Evolutionary conservation across 2,797 vertebrate genomes (phyloP).

Genomic region (Bucorvus abyssinicus): DNA sequence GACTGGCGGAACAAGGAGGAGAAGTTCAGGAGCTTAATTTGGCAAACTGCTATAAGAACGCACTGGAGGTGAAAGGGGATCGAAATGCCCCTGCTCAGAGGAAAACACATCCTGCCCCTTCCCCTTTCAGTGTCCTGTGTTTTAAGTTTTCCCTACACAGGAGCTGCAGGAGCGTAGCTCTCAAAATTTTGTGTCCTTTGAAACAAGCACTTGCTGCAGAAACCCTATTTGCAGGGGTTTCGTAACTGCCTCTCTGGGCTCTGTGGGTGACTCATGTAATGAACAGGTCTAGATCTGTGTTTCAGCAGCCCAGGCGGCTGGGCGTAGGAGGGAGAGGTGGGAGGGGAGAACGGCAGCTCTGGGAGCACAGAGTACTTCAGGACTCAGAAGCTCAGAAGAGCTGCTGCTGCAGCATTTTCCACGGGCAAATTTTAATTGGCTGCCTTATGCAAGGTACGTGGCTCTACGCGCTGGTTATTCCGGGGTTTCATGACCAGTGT

Average conservation of each 20-base stretch:
- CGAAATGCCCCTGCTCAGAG: background rate
- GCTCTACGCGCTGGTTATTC: background rate
- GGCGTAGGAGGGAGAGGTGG: slow-evolving; percentile 13
- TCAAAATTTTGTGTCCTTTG: no score
- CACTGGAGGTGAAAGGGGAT: background rate
- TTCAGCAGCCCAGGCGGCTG: background rate
- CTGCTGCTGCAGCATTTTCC: background rate
- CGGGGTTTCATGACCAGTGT: background rate
- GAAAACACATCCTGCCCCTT: background rate
- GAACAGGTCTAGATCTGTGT: slow-evolving; percentile 11
- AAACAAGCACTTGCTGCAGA: background rate
- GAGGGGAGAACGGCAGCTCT: background rate
- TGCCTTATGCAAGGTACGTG: background rate
- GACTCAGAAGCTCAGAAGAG: background rate
- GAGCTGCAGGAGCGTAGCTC: no score
- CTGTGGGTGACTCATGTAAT: background rate
- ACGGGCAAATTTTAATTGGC: background rate
- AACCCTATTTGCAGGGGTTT: background rate
- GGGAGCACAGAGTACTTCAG: background rate
- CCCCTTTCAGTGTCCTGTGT: background rate
- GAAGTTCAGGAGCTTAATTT: background rate
- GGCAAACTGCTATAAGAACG: background rate
- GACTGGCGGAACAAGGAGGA: background rate
- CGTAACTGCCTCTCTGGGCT: background rate
- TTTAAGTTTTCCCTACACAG: rapidly evolving